These are phyloP conservation scores for Andricus grossulariae DNA, from an alignment of 1,140 invertebrate species.

Conservation along the genomic window DNA sequence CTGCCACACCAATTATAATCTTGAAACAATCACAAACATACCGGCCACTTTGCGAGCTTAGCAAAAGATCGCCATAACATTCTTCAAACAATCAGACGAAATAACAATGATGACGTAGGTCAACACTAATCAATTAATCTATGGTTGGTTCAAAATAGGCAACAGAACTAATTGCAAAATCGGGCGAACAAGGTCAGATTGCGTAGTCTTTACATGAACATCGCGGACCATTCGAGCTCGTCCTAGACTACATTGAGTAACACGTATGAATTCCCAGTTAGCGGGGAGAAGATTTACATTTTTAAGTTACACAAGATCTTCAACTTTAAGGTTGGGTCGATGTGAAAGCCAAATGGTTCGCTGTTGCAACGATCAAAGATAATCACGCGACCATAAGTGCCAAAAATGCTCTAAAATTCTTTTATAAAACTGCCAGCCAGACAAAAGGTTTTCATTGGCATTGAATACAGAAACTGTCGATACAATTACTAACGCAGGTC, in stretches of 20 bases:
- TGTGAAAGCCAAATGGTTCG: not conserved
- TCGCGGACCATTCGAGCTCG: not conserved
- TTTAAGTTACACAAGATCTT: not conserved
- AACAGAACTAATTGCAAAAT: not conserved
- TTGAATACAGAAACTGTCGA: slow-evolving; percentile 30
- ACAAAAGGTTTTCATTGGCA: not conserved
- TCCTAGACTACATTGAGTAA: not conserved
- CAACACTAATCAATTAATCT: too few relatives aligned
- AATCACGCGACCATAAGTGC: slow-evolving; percentile 27
- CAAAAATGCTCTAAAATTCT: slow-evolving; percentile 23
- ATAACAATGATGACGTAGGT: too few relatives aligned
- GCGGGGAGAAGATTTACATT: not conserved
- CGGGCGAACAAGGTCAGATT: not conserved
- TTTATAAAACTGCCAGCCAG: slow-evolving; percentile 31
- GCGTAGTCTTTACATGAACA: not conserved
- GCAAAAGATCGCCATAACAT: too few relatives aligned
- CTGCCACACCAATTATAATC: too few relatives aligned
- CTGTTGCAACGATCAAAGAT: slow-evolving; percentile 4
- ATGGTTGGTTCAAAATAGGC: not conserved
- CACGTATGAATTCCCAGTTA: not conserved
- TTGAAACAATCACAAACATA: too few relatives aligned
- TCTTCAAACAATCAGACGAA: too few relatives aligned
- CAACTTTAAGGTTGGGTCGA: not conserved
- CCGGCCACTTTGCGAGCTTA: too few relatives aligned
- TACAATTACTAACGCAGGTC: slow-evolving; percentile 35